Percentiles rank a stretch among this genome's conserved stretches.
These are phyloP conservation scores for Albula glossodonta DNA, from an alignment of 2,113 vertebrate species.

Conservation along the genomic window DNA sequence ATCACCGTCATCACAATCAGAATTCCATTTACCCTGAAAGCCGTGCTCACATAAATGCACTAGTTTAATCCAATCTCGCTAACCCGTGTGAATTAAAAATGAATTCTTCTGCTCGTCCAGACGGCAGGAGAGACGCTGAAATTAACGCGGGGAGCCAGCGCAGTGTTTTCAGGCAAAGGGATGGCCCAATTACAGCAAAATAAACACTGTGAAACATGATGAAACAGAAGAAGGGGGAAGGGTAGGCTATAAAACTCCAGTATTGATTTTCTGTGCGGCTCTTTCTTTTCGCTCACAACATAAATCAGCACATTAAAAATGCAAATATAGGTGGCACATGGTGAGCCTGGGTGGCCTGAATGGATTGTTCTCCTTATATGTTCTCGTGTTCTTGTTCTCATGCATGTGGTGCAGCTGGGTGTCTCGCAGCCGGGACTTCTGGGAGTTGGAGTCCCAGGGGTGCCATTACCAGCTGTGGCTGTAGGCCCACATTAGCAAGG, in stretches of 20 bases:
- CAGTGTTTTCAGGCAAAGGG: background rate
- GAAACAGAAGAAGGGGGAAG: background rate
- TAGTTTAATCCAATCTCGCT: background rate
- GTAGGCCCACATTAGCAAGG: too few relatives aligned
- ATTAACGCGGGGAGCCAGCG: background rate
- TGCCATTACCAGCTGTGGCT: too few relatives aligned
- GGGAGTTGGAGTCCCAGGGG: too few relatives aligned
- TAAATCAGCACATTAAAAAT: background rate
- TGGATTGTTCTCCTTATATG: too few relatives aligned
- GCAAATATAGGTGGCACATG: background rate
- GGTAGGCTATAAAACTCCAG: background rate
- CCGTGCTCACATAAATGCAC: background rate
- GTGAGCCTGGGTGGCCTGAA: too few relatives aligned
- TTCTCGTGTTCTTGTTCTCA: too few relatives aligned
- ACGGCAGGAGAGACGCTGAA: background rate
- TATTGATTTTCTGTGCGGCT: background rate
- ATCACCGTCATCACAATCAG: background rate
- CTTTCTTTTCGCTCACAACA: background rate
- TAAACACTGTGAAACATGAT: background rate
- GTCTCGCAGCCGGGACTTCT: too few relatives aligned
- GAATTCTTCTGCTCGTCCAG: background rate
- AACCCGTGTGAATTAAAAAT: background rate
- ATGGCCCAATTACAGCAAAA: constrained; percentile 6
- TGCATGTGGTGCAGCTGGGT: too few relatives aligned
- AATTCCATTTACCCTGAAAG: background rate